Evolutionary conservation across 2,888 invertebrate genomes (phyloP).

Genomic region (Drosophila subquinaria): DNA sequence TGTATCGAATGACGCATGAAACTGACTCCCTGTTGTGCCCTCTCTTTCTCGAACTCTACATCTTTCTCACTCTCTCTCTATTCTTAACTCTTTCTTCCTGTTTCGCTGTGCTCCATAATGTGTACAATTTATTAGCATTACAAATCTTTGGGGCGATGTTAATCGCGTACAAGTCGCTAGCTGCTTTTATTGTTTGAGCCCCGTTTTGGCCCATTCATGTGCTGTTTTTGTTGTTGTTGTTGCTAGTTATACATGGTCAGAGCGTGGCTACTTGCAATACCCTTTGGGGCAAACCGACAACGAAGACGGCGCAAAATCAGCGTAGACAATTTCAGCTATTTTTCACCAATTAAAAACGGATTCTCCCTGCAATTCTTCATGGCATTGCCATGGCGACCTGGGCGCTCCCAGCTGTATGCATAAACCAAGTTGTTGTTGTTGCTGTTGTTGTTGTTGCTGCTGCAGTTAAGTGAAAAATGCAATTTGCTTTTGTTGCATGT

Average conservation of each 20-base stretch:
- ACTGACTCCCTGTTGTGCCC: neutral
- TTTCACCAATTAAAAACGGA: constrained; percentile 80
- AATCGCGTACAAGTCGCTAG: constrained; percentile 59
- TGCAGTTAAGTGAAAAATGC: constrained; percentile 69
- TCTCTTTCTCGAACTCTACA: neutral
- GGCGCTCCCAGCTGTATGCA: constrained; percentile 56
- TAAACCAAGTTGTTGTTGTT: constrained; percentile 15
- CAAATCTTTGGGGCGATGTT: constrained; percentile 73
- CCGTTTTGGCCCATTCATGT: constrained; percentile 34
- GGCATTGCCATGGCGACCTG: constrained; percentile 42
- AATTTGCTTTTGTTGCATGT: constrained; percentile 59
- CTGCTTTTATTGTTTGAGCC: constrained; percentile 54
- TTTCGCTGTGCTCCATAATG: constrained; percentile 57
- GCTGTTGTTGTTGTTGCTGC: constrained; percentile 37
- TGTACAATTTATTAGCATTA: constrained; percentile 76
- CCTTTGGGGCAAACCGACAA: constrained; percentile 50
- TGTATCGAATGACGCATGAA: constrained; percentile 31
- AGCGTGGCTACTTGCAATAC: constrained; percentile 60
- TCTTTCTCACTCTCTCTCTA: constrained; percentile 1
- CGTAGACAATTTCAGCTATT: constrained; percentile 73
- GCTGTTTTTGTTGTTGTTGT: constrained; percentile 29
- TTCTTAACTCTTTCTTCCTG: neutral
- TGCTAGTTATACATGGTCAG: constrained; percentile 53
- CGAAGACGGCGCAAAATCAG: constrained; percentile 52
- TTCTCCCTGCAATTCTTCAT: constrained; percentile 68